These are phyloP conservation scores for Rhinoderma darwinii DNA, from an alignment of 2,113 vertebrate species.

Conservation along the genomic window DNA sequence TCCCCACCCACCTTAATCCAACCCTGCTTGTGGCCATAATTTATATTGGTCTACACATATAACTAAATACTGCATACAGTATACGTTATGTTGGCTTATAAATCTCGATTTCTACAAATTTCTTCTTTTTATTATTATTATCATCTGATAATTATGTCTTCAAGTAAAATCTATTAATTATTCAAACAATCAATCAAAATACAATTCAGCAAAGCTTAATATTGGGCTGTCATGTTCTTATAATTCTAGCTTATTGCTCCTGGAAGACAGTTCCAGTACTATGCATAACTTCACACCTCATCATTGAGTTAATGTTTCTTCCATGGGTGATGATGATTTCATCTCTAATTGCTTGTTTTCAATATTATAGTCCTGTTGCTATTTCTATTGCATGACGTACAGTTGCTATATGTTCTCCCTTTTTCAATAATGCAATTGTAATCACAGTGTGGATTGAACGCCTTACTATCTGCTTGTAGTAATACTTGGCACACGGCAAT, in stretches of 20 bases:
- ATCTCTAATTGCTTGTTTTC: conserved; percentile 45
- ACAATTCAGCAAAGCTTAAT: no score
- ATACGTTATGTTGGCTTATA: no score
- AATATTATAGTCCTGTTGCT: conserved; percentile 14
- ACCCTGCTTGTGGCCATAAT: no score
- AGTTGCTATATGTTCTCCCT: conserved; percentile 39
- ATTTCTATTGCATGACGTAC: conserved; percentile 14
- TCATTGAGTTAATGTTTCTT: conserved; percentile 11
- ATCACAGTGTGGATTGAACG: conserved; percentile 37
- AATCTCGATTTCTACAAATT: no score
- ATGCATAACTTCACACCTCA: neutral
- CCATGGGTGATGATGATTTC: conserved; percentile 2
- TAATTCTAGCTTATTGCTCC: neutral
- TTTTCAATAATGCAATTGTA: conserved; percentile 53
- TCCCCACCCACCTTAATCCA: no score
- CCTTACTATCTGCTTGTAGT: conserved; percentile 55
- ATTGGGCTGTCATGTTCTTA: neutral
- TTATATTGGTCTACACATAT: no score
- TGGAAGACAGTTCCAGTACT: conserved; percentile 16
- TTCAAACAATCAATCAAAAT: no score
- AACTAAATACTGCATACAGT: no score
- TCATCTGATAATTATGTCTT: no score
- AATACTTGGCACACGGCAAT: conserved; percentile 50
- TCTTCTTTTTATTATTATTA: no score
- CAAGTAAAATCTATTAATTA: no score